Conservation (phyloP, 2,113 vertebrate species). For the Bos javanicus region DNA sequence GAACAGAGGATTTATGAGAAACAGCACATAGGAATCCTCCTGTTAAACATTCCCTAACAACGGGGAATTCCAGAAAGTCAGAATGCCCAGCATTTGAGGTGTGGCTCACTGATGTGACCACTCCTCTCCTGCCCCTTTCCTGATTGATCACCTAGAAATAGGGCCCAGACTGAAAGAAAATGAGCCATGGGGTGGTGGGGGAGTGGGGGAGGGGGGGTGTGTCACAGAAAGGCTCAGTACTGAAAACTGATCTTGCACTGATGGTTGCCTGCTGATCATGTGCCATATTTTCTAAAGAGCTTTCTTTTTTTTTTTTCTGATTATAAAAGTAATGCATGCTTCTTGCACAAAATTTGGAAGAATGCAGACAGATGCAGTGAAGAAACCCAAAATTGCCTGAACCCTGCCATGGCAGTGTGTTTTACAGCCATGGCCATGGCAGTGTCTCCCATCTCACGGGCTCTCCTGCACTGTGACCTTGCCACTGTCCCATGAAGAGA, state of each 20-base stretch:
- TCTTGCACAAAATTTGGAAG: neutral
- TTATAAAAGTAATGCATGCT: neutral
- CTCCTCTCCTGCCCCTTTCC: neutral
- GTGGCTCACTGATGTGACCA: neutral
- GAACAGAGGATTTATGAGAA: no score
- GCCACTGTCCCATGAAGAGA: neutral
- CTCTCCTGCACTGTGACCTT: neutral
- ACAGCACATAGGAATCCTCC: no score
- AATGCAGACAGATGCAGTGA: neutral
- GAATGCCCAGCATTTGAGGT: neutral
- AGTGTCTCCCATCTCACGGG: neutral
- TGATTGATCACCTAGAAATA: neutral
- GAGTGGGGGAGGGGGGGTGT: rapidly evolving
- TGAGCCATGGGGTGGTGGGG: neutral
- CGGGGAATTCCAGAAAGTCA: neutral
- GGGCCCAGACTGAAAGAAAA: neutral
- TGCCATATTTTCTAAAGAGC: neutral
- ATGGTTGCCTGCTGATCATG: neutral
- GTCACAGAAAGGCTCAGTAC: neutral
- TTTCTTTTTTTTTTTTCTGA: neutral
- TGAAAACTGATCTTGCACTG: neutral
- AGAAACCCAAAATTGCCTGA: neutral
- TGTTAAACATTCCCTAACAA: no score
- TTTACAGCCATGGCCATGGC: neutral
- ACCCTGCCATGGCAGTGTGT: neutral